Percentiles rank a stretch among this genome's conserved stretches.
These are phyloP conservation scores for Ailuropoda melanoleuca DNA, from an alignment of 2,113 vertebrate species.

Conservation along the genomic window DNA sequence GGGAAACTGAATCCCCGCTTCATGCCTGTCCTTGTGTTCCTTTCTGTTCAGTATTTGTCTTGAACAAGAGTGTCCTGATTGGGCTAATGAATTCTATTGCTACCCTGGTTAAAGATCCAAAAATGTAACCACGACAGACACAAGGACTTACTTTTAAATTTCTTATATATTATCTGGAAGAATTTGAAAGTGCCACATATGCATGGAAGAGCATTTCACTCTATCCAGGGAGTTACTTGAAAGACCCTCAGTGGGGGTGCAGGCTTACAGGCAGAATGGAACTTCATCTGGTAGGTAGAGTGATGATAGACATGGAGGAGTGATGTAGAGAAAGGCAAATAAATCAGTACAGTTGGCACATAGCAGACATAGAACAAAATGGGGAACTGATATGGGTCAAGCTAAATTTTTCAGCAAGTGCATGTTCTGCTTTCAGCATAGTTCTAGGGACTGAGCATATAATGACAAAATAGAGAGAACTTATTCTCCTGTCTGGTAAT, in stretches of 20 bases:
- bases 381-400: neutral
- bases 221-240: neutral
- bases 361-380: neutral
- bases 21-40: neutral
- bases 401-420: neutral
- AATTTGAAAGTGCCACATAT: neutral
- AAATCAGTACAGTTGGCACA: neutral
- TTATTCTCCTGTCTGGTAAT: neutral
- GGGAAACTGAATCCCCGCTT: neutral
- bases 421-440: neutral
- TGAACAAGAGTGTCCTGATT: neutral
- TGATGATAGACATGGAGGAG: neutral
- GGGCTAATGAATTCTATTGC: neutral
- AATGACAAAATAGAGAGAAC: neutral
- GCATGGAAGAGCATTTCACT: neutral
- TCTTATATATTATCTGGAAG: neutral
- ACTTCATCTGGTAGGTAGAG: neutral
- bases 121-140: neutral
- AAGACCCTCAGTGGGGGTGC: fast-evolving
- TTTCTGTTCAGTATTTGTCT: neutral
- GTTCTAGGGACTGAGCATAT: neutral
- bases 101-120: neutral
- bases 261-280: neutral
- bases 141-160: neutral
- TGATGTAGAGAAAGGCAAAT: neutral